phyloP scores from a whole-genome alignment of 2,888 invertebrate genomes.

The Sphaeridia pumilis region DNA sequence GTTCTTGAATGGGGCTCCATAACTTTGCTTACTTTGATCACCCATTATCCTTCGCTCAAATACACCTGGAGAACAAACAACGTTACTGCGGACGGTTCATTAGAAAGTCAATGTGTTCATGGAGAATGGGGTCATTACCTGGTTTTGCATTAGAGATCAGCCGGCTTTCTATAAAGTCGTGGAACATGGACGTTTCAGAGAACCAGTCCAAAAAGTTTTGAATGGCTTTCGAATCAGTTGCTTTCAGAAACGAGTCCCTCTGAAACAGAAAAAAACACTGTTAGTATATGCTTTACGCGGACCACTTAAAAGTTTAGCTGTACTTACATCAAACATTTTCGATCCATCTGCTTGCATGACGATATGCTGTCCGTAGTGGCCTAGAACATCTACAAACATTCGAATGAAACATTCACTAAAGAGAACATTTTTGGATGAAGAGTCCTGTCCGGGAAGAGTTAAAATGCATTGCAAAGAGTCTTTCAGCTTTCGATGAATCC shows the following conservation, averaged over 20 bases:
- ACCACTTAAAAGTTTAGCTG: too few species aligned
- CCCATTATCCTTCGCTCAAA: constrained; percentile 39
- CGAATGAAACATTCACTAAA: constrained; percentile 61
- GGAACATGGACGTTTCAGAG: constrained; percentile 75
- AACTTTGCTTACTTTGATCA: constrained; percentile 36
- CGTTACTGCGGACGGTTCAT: too few species aligned
- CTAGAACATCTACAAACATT: constrained; percentile 63
- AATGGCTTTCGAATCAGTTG: constrained; percentile 51
- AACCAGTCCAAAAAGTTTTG: constrained; percentile 75
- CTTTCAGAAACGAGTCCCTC: constrained; percentile 60
- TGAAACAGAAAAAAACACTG: constrained; percentile 41
- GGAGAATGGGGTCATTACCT: too few species aligned
- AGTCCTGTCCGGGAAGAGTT: constrained; percentile 42
- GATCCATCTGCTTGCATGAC: constrained; percentile 42
- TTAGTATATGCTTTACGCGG: neutral
- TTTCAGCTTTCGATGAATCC: constrained; percentile 56
- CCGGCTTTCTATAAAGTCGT: constrained; percentile 53
- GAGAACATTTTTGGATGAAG: constrained; percentile 54
- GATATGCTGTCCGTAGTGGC: constrained; percentile 54
- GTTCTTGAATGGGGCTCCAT: constrained; percentile 2
- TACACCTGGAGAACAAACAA: constrained; percentile 35
- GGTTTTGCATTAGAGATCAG: constrained; percentile 36
- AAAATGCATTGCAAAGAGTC: constrained; percentile 45
- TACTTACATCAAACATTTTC: constrained; percentile 41
- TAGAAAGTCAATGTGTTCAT: too few species aligned